Evolutionary conservation across 2,797 vertebrate species (phyloP).

Genomic region (Ceyx erithaca): DNA sequence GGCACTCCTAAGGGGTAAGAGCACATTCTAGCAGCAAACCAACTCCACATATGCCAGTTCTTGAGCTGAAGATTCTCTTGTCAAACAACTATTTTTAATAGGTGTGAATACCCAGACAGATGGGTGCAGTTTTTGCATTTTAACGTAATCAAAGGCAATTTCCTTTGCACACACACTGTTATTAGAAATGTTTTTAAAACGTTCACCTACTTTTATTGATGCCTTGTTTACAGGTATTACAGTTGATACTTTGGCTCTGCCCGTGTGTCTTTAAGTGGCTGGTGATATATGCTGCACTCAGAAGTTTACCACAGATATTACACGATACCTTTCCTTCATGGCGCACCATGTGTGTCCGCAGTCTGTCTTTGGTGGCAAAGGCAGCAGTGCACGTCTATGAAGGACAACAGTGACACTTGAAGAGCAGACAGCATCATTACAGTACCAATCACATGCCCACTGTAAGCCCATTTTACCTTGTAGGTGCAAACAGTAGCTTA

Average conservation of each 20-base stretch:
- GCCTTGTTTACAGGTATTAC: constrained; percentile 97
- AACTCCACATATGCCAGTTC: neutral
- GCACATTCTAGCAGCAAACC: constrained; percentile 3
- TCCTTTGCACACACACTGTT: constrained; percentile 37
- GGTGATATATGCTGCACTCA: constrained; percentile 96
- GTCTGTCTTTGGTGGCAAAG: constrained; percentile 98
- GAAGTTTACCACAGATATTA: constrained; percentile 98
- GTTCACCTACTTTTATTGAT: constrained; percentile 84
- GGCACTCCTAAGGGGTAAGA: neutral
- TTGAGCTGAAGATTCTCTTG: neutral
- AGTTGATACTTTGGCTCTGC: constrained; percentile 91
- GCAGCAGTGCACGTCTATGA: constrained; percentile 94
- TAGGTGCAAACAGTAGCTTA: neutral
- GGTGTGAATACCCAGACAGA: neutral
- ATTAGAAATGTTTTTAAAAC: constrained; percentile 57
- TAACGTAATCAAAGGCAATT: constrained; percentile 6
- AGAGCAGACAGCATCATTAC: constrained; percentile 66
- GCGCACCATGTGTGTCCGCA: constrained; percentile 97
- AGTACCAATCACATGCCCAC: neutral
- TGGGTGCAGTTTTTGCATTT: neutral
- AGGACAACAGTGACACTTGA: constrained; percentile 76
- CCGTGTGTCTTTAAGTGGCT: constrained; percentile 98
- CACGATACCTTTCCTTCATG: constrained; percentile 98
- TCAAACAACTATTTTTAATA: neutral
- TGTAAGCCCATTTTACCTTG: constrained; percentile 36